phyloP scores from a whole-genome alignment of 2,888 invertebrate genomes.

The Pycnomerus fuliginosus region DNA sequence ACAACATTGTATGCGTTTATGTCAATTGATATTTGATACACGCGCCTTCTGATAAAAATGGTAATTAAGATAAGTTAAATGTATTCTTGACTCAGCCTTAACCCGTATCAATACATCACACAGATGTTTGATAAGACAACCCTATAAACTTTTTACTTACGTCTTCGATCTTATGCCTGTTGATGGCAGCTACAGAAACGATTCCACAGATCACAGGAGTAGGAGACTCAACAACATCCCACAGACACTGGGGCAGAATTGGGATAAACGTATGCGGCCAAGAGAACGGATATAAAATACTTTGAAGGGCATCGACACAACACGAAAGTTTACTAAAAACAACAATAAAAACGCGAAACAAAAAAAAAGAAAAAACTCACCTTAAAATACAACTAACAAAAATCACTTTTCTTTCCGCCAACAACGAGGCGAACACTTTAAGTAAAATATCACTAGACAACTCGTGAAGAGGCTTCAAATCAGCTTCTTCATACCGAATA shows the following conservation, averaged over 20 bases:
- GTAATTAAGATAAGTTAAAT: too few species aligned
- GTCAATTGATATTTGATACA: too few species aligned
- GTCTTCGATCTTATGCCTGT: conserved; percentile 56
- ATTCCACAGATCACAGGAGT: conserved; percentile 77
- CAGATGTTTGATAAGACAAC: too few species aligned
- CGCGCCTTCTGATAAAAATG: too few species aligned
- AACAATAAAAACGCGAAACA: too few species aligned
- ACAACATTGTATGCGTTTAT: too few species aligned
- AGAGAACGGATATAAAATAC: conserved; percentile 75
- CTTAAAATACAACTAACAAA: conserved; percentile 70
- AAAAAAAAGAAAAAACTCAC: too few species aligned
- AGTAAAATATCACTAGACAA: conserved; percentile 65
- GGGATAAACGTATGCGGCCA: conserved; percentile 86
- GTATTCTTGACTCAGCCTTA: too few species aligned
- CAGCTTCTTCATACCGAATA: conserved; percentile 66
- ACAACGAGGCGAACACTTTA: conserved; percentile 72
- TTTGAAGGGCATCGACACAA: conserved; percentile 74
- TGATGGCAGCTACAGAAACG: conserved; percentile 53
- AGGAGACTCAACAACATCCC: conserved; percentile 71
- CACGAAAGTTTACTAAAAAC: conserved; percentile 66
- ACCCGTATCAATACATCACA: too few species aligned
- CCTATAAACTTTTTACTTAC: too few species aligned
- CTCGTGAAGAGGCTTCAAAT: conserved; percentile 63
- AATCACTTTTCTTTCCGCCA: conserved; percentile 76
- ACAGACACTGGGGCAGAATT: conserved; percentile 67